Conservation (phyloP, 2,888 invertebrate genomes). For the Auanema freiburgensis region DNA sequence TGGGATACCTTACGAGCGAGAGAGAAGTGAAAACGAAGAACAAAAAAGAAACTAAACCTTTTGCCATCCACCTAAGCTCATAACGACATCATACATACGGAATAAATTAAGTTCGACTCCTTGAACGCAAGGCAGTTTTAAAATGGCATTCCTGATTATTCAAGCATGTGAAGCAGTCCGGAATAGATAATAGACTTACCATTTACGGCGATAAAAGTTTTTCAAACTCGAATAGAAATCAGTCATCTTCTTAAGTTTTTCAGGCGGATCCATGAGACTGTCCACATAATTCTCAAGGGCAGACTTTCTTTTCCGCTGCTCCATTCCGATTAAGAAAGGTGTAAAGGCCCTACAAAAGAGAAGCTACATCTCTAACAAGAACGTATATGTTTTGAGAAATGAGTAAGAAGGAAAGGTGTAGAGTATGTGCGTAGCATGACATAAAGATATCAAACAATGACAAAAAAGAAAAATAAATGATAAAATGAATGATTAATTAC, state of each 20-base stretch:
- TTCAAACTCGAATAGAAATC: constrained; percentile 56
- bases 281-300: constrained; percentile 53
- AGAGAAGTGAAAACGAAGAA: not conserved
- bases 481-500: too few species aligned
- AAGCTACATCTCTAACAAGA: too few species aligned
- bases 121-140: constrained; percentile 78
- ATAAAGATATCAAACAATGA: too few species aligned
- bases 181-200: constrained; percentile 73
- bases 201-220: constrained; percentile 64
- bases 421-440: too few species aligned
- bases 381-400: too few species aligned
- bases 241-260: constrained; percentile 69
- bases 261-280: constrained; percentile 53
- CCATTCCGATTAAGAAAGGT: constrained; percentile 28
- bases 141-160: constrained; percentile 41
- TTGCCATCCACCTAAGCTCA: constrained; percentile 87
- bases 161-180: not conserved
- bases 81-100: constrained; percentile 86
- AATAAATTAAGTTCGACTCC: constrained; percentile 89
- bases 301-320: constrained; percentile 46
- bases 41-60: constrained; percentile 75
- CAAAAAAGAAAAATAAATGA: too few species aligned
- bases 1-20: constrained; percentile 37
- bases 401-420: too few species aligned
- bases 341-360: too few species aligned